Evolutionary conservation across 2,888 invertebrate genomes (phyloP).

Genomic region (Pseudeuparius sepicola): DNA sequence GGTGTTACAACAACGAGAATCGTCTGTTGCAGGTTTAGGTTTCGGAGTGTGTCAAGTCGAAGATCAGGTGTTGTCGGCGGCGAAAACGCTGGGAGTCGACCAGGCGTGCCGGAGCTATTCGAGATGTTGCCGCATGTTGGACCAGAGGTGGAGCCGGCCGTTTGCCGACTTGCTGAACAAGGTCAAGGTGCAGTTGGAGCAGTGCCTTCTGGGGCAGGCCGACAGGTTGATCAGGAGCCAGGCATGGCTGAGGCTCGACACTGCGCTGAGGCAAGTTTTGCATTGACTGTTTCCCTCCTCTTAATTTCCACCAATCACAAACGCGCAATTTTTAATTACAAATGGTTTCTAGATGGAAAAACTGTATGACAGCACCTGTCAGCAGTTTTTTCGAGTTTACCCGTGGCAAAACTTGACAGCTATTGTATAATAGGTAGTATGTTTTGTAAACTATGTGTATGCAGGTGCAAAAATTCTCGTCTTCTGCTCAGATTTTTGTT

Average conservation of each 20-base stretch:
- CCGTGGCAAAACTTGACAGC: too few relatives aligned
- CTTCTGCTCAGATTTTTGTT: too few relatives aligned
- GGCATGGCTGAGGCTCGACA: conserved; percentile 55
- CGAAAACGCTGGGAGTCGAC: conserved; percentile 70
- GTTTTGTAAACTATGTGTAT: background rate
- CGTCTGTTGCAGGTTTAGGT: conserved; percentile 59
- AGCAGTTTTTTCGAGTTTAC: too few relatives aligned
- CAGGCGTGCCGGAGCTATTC: conserved; percentile 74
- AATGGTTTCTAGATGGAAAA: too few relatives aligned
- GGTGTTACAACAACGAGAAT: too few relatives aligned
- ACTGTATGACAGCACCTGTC: too few relatives aligned
- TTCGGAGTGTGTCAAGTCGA: conserved; percentile 69
- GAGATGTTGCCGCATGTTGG: conserved; percentile 36
- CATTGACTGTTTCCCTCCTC: too few relatives aligned
- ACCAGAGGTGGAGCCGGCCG: conserved; percentile 32
- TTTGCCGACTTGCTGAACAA: conserved; percentile 46
- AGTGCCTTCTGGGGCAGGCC: conserved; percentile 61
- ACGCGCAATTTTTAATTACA: too few relatives aligned
- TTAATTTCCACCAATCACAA: too few relatives aligned
- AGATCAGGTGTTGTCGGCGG: conserved; percentile 67
- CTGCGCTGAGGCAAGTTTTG: conserved; percentile 28
- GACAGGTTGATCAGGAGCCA: conserved; percentile 52
- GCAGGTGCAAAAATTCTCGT: too few relatives aligned
- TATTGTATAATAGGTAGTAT: too few relatives aligned
- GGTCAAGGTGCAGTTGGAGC: conserved; percentile 57